phyloP scores from a whole-genome alignment of 2,888 invertebrate genomes.

The Pandemis corylana region DNA sequence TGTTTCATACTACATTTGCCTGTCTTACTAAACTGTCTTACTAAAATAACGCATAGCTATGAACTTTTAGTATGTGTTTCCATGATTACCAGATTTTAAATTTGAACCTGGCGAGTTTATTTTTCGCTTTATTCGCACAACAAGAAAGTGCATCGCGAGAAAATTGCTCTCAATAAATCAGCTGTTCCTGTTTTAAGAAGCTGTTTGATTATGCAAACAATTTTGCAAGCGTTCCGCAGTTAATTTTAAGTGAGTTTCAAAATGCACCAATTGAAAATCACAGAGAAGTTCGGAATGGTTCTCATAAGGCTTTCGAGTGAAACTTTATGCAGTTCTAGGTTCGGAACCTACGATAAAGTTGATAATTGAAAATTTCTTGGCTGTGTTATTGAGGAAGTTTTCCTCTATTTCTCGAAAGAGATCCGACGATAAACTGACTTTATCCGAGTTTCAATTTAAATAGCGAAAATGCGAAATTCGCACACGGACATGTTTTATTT shows the following conservation, averaged over 20 bases:
- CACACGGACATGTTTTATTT: no score
- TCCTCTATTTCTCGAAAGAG: conserved; percentile 57
- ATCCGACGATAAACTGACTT: conserved; percentile 49
- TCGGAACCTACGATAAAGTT: conserved; percentile 61
- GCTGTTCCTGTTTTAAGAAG: neutral
- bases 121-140: no score
- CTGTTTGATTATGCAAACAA: neutral
- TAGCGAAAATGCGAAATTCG: conserved; percentile 47
- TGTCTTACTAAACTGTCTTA: no score
- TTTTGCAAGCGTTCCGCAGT: neutral
- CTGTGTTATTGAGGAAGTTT: conserved; percentile 69
- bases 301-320: conserved; percentile 5
- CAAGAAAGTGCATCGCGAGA: neutral
- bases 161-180: neutral
- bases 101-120: no score
- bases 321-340: conserved; percentile 52
- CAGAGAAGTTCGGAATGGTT: conserved; percentile 6
- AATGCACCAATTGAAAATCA: conserved; percentile 10
- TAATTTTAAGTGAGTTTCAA: neutral
- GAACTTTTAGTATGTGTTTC: no score
- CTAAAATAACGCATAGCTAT: no score
- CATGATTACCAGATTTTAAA: no score
- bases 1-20: no score
- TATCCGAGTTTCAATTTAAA: conserved; percentile 11
- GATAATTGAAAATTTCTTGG: conserved; percentile 70